phyloP scores from a whole-genome alignment of 2,113 vertebrate genomes.

The Nettapus auritus region DNA sequence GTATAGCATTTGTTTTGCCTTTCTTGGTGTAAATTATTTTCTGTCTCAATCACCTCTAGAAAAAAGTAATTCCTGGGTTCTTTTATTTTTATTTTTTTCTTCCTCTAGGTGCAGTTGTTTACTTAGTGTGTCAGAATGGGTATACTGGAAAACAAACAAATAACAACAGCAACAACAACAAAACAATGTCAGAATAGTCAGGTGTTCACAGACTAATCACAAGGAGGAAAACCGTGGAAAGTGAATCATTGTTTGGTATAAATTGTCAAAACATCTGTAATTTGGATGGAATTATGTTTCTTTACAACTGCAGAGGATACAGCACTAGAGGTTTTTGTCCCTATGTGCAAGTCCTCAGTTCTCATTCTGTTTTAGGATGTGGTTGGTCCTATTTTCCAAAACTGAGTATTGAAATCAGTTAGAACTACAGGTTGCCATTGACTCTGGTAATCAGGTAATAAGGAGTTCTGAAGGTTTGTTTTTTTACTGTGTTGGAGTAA shows the following conservation, averaged over 20 bases:
- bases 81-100: neutral
- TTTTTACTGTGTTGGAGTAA: neutral
- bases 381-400: neutral
- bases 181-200: neutral
- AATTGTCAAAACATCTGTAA: neutral
- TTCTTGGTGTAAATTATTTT: neutral
- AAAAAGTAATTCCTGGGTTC: neutral
- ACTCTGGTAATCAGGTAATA: neutral
- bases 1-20: slow-evolving; percentile 1
- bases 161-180: neutral
- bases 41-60: neutral
- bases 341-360: neutral
- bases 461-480: neutral
- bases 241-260: neutral
- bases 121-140: neutral
- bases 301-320: neutral
- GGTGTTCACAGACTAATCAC: neutral
- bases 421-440: neutral
- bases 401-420: neutral
- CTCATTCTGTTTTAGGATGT: neutral
- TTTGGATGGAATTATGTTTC: neutral
- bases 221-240: neutral
- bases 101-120: neutral
- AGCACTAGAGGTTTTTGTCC: neutral
- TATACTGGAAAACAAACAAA: neutral